A percentile compares a stretch with the other conserved stretches of the same genome.
phyloP scores from a whole-genome alignment of 2,113 vertebrate genomes.

The Eretmochelys imbricata region DNA sequence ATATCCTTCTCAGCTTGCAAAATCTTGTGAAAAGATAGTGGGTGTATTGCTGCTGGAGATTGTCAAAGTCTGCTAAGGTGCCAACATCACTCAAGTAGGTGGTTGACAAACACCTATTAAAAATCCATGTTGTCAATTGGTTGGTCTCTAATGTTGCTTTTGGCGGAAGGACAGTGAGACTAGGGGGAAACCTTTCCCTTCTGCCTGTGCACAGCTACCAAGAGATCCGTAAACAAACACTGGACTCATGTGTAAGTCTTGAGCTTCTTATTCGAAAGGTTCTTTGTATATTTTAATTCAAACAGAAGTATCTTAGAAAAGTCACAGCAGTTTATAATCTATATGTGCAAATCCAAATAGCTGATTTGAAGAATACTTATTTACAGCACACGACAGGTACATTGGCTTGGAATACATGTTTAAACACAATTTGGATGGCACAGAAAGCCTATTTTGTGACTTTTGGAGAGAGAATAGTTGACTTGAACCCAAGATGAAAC shows the following conservation, averaged over 20 bases:
- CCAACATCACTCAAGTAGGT: too few relatives aligned
- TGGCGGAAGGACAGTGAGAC: too few relatives aligned
- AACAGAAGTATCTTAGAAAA: background rate
- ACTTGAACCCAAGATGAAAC: slow-evolving; percentile 6
- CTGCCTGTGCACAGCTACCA: background rate
- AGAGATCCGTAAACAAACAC: too few relatives aligned
- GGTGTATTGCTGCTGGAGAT: background rate
- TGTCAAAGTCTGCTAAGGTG: background rate
- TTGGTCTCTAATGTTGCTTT: too few relatives aligned
- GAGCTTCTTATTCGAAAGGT: background rate
- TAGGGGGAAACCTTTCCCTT: background rate
- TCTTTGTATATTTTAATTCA: background rate
- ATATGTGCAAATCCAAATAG: background rate
- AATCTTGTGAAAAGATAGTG: too few relatives aligned
- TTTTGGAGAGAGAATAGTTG: slow-evolving; percentile 6
- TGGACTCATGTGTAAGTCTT: background rate
- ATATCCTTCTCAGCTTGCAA: fast-evolving
- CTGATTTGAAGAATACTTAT: background rate
- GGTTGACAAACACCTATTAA: too few relatives aligned
- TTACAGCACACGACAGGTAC: background rate
- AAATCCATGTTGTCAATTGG: too few relatives aligned
- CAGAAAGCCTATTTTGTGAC: slow-evolving; percentile 5
- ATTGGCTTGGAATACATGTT: background rate
- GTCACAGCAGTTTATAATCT: background rate
- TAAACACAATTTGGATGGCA: background rate